A percentile compares a stretch with the other conserved stretches of the same genome.
These are phyloP conservation scores for Pelodiscus sinensis DNA, from an alignment of 2,113 vertebrate genomes.

Conservation along the genomic window DNA sequence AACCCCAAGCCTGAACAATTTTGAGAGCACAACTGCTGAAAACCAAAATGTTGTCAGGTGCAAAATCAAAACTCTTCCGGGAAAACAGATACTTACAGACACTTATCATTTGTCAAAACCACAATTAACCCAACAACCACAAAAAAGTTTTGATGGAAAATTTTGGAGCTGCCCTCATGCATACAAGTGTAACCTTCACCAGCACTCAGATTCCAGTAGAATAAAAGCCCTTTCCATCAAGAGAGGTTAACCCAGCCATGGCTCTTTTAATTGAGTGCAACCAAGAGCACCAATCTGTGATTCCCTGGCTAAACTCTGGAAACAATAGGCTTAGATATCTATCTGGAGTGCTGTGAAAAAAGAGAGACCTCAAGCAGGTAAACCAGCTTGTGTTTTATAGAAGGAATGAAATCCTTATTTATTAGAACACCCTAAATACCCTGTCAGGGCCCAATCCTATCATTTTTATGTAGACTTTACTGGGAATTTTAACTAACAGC, in stretches of 20 bases:
- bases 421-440: background rate
- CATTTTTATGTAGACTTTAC: background rate
- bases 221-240: constrained; percentile 38
- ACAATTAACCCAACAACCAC: background rate
- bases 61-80: background rate
- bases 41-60: constrained; percentile 7
- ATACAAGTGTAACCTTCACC: constrained; percentile 55
- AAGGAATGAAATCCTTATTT: constrained; percentile 10
- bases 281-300: background rate
- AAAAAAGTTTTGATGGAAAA: constrained; percentile 24
- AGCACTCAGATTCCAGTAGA: constrained; percentile 29
- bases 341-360: accelerated
- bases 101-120: background rate
- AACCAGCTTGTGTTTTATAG: background rate
- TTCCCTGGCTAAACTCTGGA: background rate
- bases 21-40: constrained; percentile 19
- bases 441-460: background rate
- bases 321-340: background rate
- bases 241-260: constrained; percentile 16
- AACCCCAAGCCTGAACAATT: background rate
- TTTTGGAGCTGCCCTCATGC: background rate
- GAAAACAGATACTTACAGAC: background rate
- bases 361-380: constrained; percentile 16
- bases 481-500: background rate
- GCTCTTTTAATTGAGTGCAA: constrained; percentile 39